These are phyloP conservation scores for Hirtodrosophila alboralis DNA, from an alignment of 2,888 invertebrate genomes.

Conservation along the genomic window DNA sequence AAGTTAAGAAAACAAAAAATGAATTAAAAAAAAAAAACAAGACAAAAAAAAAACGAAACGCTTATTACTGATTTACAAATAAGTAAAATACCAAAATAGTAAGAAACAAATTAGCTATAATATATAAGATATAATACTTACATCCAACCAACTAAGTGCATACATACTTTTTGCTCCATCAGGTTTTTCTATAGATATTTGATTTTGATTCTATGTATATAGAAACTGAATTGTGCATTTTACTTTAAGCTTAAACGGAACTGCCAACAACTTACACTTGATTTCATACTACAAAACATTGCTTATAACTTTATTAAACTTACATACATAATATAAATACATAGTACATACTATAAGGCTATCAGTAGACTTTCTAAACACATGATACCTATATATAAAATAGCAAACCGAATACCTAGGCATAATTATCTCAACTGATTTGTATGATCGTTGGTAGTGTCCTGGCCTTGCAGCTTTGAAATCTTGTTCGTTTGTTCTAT, in stretches of 20 bases:
- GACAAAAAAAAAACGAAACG: conserved; percentile 56
- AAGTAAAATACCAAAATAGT: conserved; percentile 58
- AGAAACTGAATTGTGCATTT: conserved; percentile 48
- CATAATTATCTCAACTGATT: background rate
- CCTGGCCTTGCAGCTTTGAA: conserved; percentile 1
- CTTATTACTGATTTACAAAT: conserved; percentile 73
- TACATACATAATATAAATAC: conserved; percentile 6
- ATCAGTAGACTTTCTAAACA: conserved; percentile 43
- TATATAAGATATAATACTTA: conserved; percentile 24
- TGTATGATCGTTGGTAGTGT: too few species aligned
- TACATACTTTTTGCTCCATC: conserved; percentile 39
- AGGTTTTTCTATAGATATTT: conserved; percentile 21
- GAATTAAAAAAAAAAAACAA: conserved; percentile 19
- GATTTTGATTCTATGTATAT: conserved; percentile 30
- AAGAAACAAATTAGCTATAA: conserved; percentile 45
- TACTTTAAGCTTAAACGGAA: conserved; percentile 43
- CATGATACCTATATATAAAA: conserved; percentile 45
- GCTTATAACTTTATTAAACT: conserved; percentile 32
- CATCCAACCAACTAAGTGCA: conserved; percentile 6
- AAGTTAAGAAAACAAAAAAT: conserved; percentile 23
- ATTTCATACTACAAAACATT: conserved; percentile 23
- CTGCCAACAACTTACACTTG: conserved; percentile 51
- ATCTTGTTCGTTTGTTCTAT: conserved; percentile 16
- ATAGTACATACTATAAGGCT: too few species aligned
- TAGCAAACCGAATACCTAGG: conserved; percentile 31